Evolutionary conservation across 1,140 invertebrate species (phyloP), one percentile per base, ranked within the genome.

Genomic region (Drosophila obscura): DNA sequence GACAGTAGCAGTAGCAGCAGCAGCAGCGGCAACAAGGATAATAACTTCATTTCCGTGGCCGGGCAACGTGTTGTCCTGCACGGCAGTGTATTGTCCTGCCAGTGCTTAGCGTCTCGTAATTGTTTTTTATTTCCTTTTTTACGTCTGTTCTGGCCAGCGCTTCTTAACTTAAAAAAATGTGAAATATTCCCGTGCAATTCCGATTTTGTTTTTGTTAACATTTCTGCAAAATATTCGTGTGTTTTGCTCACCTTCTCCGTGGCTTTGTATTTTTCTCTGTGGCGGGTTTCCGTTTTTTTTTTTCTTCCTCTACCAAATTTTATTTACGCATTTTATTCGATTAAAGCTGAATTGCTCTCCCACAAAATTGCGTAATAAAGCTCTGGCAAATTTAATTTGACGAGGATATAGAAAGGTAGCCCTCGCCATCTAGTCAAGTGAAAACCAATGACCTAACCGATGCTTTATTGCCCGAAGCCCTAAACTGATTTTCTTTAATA

Each of bases 321-420:
- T 75, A 85, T 85, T 82, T 87, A 85, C 74, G 66, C 78, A 85
- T 65, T 78, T 82, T 65, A 87, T 85, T 87, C 66, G 66, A 87
- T 85, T 87, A 87, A 72, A 68, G 69, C n/a, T 31, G 51, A 50
- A 44, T 71, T 53, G 64, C 45, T 57, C 45, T 64, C 49, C 50
- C 19, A 2, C 26, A 28, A 79, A 87, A 87, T 76, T 82, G 78
- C 52, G 65, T 87, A 85, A 87, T 78, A 81, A 74, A 78, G 82
- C 69, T 55, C 55, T 63, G 56, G 65, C 55, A 72, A 85, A 85
- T 78, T 87, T 61, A 85, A 87, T 85, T 82, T 87, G 59, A 67
- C 50, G 51, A 72, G 66, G 76, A 85, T 68, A 60, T 60, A 43
- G 63, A 68, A 76, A 66, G 63, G 28, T 22, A 66, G 44, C 48